phyloP scores from a whole-genome alignment of 2,888 invertebrate genomes.

The Penaeus monodon region DNA sequence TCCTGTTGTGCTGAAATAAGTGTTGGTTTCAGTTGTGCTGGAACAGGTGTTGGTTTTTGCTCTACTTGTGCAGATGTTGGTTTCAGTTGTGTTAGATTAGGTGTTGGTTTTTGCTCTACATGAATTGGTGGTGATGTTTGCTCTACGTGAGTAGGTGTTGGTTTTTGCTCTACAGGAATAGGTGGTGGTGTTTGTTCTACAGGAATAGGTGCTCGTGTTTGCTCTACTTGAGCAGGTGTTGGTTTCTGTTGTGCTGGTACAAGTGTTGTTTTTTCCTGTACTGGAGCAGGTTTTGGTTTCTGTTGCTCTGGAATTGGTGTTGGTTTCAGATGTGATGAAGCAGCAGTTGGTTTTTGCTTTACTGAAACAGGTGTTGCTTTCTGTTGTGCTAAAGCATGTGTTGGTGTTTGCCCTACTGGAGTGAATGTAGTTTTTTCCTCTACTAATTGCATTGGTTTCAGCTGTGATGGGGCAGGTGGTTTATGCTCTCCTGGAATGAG shows the following conservation, averaged over 20 bases:
- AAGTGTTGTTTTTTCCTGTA: background rate
- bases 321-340: background rate
- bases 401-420: constrained; percentile 1
- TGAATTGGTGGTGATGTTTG: too few species aligned
- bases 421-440: background rate
- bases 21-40: too few species aligned
- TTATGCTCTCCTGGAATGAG: background rate
- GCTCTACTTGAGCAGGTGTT: background rate
- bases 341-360: constrained; percentile 4
- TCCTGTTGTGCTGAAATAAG: too few species aligned
- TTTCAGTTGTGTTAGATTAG: too few species aligned
- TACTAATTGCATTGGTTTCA: background rate
- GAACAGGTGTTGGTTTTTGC: too few species aligned
- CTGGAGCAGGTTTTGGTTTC: background rate
- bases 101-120: background rate
- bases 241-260: background rate
- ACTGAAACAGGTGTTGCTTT: background rate
- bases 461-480: background rate
- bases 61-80: too few species aligned
- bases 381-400: constrained; percentile 1
- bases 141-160: background rate
- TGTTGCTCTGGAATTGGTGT: background rate
- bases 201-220: background rate
- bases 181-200: background rate
- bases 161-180: background rate